Base-by-base conservation (phyloP, 2,797 vertebrate species). In the Lacerta bilineata region DNA sequence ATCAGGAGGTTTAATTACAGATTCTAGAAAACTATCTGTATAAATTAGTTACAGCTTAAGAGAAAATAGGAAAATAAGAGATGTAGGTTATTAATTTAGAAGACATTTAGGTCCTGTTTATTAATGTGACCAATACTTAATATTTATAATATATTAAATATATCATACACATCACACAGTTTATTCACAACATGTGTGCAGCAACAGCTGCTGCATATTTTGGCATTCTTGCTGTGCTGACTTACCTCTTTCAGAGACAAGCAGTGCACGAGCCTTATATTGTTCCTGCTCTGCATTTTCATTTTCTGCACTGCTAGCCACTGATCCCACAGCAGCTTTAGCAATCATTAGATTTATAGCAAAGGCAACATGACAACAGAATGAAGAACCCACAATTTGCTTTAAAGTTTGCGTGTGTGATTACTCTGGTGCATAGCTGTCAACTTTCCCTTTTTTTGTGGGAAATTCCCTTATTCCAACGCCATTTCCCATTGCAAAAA, bases 291-390 rank as follows among this genome's bases (percentile, higher is more conserved):
- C n/a, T 91, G 86, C 81, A 87, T 90, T 91, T 92, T 92, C 86
- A 90, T 92, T 91, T 95, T 93, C 86, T 90, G 50, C 66, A 69
- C 66, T 91, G 77, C 84, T 92, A 91, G 90, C 90, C 90, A 92
- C 82, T 71, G 75, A 88, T 94, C 78, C 87, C 75, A 91, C 86
- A 94, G 89, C 86, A 90, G 91, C 83, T 90, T 91, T 84, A 91
- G 80, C 92, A 94, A 89, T 91, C 78, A 76, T 86, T 81, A 83
- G 59, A 89, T 92, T 88, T 92, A 90, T 90, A 88, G 66, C 50
- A 20, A 71, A 88, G 88, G 36, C 41, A 79, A 88, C 69, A 71
- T 17, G 80, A 86, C 4, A 2, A 85, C 74, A 89, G 55, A 89
- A 71, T 78, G 29, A 77, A 84, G 71, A 75, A 79, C n/a, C 23